Percentiles rank a stretch among this genome's conserved stretches.
Conservation (phyloP, 1,140 invertebrate species). For the Reticulitermes speratus region DNA sequence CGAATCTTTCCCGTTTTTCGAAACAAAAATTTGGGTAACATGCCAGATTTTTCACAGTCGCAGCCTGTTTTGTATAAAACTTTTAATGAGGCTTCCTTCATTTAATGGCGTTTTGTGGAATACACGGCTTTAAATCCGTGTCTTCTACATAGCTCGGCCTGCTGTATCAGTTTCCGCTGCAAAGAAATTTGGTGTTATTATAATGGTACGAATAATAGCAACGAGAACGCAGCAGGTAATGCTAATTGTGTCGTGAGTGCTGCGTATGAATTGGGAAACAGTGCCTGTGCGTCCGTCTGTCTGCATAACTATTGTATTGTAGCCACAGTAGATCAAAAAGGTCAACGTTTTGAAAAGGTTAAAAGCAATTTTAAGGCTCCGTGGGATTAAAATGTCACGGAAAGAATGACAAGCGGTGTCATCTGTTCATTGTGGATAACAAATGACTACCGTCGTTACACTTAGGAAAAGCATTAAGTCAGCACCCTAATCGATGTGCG, state of each 20-base stretch:
- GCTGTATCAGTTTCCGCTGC: no score
- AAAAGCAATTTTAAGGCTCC: neutral
- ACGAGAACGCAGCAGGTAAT: neutral
- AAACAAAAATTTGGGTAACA: no score
- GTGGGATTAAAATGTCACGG: conserved; percentile 10
- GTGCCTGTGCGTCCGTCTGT: neutral
- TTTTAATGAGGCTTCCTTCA: no score
- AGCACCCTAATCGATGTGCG: neutral
- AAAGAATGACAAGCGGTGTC: neutral
- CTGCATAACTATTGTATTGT: neutral
- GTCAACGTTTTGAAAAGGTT: conserved; percentile 10
- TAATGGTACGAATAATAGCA: neutral
- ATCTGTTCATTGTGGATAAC: neutral
- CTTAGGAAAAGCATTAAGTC: neutral
- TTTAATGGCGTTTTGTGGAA: no score
- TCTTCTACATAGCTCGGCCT: no score
- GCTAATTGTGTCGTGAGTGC: neutral
- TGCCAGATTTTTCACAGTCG: no score
- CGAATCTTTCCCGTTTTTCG: no score
- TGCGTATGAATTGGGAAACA: neutral
- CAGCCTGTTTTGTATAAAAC: no score
- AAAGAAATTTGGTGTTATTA: no score
- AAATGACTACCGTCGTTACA: no score
- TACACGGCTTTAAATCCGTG: no score
- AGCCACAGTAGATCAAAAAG: neutral